Conservation (phyloP, 2,113 vertebrate genomes). For the Pluvianellus socialis region DNA sequence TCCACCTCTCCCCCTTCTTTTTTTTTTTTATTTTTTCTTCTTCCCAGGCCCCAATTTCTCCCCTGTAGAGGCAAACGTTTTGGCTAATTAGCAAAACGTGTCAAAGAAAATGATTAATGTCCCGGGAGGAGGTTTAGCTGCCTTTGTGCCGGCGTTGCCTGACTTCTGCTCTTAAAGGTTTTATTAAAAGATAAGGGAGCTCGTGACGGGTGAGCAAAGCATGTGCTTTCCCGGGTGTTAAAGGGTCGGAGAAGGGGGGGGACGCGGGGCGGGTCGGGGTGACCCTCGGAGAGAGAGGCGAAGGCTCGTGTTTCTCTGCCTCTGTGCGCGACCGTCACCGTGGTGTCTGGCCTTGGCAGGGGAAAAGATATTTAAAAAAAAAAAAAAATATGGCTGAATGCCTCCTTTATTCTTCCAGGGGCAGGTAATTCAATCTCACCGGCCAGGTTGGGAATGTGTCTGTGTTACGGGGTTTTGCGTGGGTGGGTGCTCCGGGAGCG, state of each 20-base stretch:
- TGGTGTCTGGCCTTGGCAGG: conserved; percentile 47
- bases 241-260: not conserved
- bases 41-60: conserved; percentile 25
- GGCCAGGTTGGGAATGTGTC: not conserved
- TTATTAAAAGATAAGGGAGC: conserved; percentile 51
- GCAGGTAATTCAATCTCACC: conserved; percentile 40
- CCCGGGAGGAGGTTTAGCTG: conserved; percentile 31
- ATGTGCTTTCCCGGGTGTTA: not conserved
- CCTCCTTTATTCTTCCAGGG: conserved; percentile 44
- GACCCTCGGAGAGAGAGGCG: not conserved
- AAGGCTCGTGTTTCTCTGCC: conserved; percentile 23
- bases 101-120: conserved; percentile 55
- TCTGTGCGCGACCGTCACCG: not conserved
- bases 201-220: not conserved
- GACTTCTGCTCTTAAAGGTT: conserved; percentile 50
- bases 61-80: not conserved
- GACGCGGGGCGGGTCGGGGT: not conserved
- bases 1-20: not conserved
- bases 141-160: conserved; percentile 4
- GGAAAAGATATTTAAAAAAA: not conserved
- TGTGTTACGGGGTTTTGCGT: not conserved
- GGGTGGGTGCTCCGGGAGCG: rapidly evolving
- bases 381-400: not conserved
- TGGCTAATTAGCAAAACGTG: conserved; percentile 57
- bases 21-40: not conserved